Percentiles rank a stretch among this genome's conserved stretches.
Conservation (phyloP, 2,888 invertebrate genomes). For the Halictus quadricinctus region DNA sequence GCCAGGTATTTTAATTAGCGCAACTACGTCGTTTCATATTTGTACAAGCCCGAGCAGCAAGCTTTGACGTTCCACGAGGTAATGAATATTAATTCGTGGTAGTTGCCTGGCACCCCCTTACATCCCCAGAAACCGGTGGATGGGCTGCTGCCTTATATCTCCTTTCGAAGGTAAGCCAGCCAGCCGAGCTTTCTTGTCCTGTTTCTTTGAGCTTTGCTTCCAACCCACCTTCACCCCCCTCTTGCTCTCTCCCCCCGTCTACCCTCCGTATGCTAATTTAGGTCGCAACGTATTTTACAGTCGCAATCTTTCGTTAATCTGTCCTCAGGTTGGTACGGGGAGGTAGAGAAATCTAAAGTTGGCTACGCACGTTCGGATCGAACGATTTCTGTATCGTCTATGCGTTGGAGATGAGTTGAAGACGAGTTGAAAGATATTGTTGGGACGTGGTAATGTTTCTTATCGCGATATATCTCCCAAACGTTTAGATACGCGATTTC, state of each 20-base stretch:
- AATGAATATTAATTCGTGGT: conserved; percentile 78
- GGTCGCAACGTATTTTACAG: conserved; percentile 50
- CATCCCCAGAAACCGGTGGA: conserved; percentile 35
- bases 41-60: conserved; percentile 62
- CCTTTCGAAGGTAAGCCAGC: conserved; percentile 38
- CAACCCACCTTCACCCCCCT: neutral
- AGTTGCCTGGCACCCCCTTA: conserved; percentile 52
- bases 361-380: neutral
- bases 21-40: conserved; percentile 77
- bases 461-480: no score
- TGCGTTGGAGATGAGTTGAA: neutral
- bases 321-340: neutral
- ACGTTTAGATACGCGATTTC: no score
- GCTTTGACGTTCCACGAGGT: conserved; percentile 70
- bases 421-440: neutral
- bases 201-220: conserved; percentile 42
- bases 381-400: neutral
- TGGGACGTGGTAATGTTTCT: no score
- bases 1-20: conserved; percentile 79
- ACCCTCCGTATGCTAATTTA: conserved; percentile 58
- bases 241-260: neutral
- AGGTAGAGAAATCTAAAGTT: neutral
- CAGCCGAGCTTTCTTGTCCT: conserved; percentile 45
- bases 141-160: conserved; percentile 35
- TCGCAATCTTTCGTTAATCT: conserved; percentile 25